A percentile compares a stretch with the other conserved stretches of the same genome.
These are phyloP conservation scores for Cantharis nigra DNA, from an alignment of 2,888 invertebrate genomes.

Conservation along the genomic window DNA sequence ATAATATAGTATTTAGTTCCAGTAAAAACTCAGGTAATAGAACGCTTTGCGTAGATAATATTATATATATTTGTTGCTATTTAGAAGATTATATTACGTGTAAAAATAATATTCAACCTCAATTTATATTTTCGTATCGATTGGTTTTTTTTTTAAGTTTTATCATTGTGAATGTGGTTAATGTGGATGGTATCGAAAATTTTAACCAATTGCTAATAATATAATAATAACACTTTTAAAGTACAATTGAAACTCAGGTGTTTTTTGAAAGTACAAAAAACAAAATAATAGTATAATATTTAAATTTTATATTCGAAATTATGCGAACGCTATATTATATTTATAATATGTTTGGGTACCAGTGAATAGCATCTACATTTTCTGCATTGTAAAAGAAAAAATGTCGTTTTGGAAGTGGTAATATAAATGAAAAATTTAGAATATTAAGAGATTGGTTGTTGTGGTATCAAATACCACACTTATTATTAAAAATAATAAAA, in stretches of 20 bases:
- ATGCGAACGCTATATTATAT: not conserved
- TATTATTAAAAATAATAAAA: constrained; percentile 4
- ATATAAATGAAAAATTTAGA: constrained; percentile 18
- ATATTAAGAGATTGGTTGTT: constrained; percentile 19
- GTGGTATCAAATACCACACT: constrained; percentile 18
- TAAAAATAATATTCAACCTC: constrained; percentile 25
- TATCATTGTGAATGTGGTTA: constrained; percentile 8
- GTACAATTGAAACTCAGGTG: constrained; percentile 1
- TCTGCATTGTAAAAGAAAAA: constrained; percentile 28
- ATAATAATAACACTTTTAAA: not conserved
- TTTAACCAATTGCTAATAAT: not conserved
- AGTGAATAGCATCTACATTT: constrained; percentile 20
- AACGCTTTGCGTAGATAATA: constrained; percentile 30
- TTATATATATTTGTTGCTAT: constrained; percentile 34
- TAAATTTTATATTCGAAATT: not conserved
- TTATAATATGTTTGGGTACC: not conserved
- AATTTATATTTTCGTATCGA: constrained; percentile 32
- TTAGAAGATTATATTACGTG: constrained; percentile 30
- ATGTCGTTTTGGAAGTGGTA: constrained; percentile 25
- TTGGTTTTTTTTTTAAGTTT: constrained; percentile 18
- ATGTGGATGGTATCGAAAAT: constrained; percentile 24
- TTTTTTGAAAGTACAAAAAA: not conserved
- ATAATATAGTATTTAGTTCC: constrained; percentile 35
- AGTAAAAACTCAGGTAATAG: constrained; percentile 33
- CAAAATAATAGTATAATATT: not conserved